Percentiles rank a stretch among this genome's conserved stretches.
Conservation (phyloP, 2,113 vertebrate species). For the Petromus typicus region DNA sequence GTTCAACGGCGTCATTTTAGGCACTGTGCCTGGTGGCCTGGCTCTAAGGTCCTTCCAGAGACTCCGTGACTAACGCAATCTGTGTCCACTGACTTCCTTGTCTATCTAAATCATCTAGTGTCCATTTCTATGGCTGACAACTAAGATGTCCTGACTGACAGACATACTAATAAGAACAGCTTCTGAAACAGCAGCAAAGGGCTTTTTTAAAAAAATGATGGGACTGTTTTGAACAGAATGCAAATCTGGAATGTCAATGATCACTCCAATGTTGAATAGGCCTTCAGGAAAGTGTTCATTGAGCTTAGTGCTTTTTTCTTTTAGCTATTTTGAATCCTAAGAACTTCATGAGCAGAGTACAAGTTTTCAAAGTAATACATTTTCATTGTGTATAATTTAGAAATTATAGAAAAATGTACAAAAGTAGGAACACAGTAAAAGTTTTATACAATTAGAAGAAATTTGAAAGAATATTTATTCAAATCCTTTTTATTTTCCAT, state of each 20-base stretch:
- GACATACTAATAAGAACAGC: background rate
- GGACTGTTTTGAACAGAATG: background rate
- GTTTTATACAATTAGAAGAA: background rate
- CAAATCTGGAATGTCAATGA: background rate
- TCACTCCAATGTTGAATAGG: background rate
- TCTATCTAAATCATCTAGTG: background rate
- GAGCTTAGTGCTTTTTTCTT: background rate
- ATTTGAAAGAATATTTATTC: background rate
- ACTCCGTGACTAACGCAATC: background rate
- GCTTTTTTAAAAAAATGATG: background rate
- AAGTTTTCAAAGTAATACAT: constrained; percentile 3
- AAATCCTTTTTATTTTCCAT: background rate
- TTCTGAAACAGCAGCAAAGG: background rate
- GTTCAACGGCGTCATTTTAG: background rate
- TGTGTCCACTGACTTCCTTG: background rate
- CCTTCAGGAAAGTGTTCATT: background rate
- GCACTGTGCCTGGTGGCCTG: background rate
- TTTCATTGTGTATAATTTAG: background rate
- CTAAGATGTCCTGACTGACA: background rate
- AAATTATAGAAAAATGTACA: background rate
- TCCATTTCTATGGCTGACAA: background rate
- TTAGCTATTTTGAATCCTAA: constrained; percentile 24
- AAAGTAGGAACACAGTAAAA: background rate
- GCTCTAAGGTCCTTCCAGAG: background rate
- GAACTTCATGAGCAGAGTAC: background rate